Percentiles rank a stretch among this genome's conserved stretches.
phyloP scores from a whole-genome alignment of 2,888 invertebrate genomes.

The Mythimna lalbum region DNA sequence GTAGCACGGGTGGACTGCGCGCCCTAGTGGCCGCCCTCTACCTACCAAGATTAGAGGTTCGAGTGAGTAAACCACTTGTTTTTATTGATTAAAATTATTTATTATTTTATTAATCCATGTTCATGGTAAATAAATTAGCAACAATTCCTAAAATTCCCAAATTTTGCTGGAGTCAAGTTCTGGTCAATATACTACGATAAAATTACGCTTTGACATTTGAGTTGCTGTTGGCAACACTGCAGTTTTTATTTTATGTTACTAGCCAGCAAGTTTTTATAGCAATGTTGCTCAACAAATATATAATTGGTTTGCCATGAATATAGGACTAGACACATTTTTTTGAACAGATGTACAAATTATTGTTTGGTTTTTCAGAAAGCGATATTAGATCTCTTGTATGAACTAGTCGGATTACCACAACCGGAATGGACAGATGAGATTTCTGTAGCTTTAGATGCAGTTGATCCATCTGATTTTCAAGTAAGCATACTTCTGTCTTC shows the following conservation, averaged over 20 bases:
- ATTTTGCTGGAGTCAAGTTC: neutral
- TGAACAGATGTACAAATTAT: neutral
- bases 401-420: conserved; percentile 96
- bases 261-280: neutral
- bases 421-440: conserved; percentile 98
- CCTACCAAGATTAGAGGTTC: conserved; percentile 96
- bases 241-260: neutral
- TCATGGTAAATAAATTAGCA: neutral
- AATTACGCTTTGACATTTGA: neutral
- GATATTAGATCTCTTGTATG: conserved; percentile 97
- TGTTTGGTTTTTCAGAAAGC: conserved; percentile 93
- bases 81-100: neutral
- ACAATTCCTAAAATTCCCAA: too few species aligned
- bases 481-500: conserved; percentile 67
- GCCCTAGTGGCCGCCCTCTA: conserved; percentile 95
- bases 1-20: conserved; percentile 93
- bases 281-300: neutral
- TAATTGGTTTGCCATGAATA: neutral
- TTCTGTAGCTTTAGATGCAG: conserved; percentile 95
- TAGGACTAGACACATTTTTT: neutral
- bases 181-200: neutral
- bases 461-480: conserved; percentile 96
- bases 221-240: neutral
- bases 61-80: conserved; percentile 91
- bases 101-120: too few species aligned